Base-by-base conservation (phyloP, 1,140 invertebrate species). In the Marisa cornuarietis region DNA sequence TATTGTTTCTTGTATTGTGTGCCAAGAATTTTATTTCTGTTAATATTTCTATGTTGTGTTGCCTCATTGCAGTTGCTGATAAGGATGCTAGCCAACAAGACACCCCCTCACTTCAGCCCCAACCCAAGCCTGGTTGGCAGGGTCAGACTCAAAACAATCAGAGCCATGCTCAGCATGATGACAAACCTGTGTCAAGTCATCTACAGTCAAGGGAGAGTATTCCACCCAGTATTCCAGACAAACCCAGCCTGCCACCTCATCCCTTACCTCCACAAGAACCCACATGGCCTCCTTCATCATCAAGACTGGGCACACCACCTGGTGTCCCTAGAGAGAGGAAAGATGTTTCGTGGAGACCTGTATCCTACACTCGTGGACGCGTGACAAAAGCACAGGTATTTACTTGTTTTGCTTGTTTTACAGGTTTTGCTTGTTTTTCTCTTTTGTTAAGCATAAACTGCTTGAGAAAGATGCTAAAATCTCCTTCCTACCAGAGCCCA, bases 281-380 rank as follows among this genome's bases (percentile, higher is more conserved):
- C 7, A 77, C 51, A 0, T 77, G 76, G 76, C 76, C 76, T 10
- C 76, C 75, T 6, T 26, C 16, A 31, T 68, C 62, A 26, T 42
- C 63, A 0, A 77, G 54, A 63, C 65, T 77, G 11, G 76, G 76
- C 14, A 26, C 66, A 9, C 76, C 63, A 4, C 76, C 76, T 52
- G 76, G 76, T 52, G 42, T 66, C 11, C 76, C 76, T 9, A 31
- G 76, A 20, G 76, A 69, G 65, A 77, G 42, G 65, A 77, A 77
- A 49, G 2, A 66, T 62, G 76, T 77, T 31, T 54, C 65, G 1
- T 63, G 52, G 20, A 77, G 52, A 20, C 76, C 76, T 54, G 65
- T 77, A 6, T 42, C 51, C 20, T 77, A 52, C 65, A 62, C 62
- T 18, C 76, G 63, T 20, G 63, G 63, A 42, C 42, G 3, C 52